Evolutionary conservation across 2,888 invertebrate genomes (phyloP).

Genomic region (Atethmia centrago): DNA sequence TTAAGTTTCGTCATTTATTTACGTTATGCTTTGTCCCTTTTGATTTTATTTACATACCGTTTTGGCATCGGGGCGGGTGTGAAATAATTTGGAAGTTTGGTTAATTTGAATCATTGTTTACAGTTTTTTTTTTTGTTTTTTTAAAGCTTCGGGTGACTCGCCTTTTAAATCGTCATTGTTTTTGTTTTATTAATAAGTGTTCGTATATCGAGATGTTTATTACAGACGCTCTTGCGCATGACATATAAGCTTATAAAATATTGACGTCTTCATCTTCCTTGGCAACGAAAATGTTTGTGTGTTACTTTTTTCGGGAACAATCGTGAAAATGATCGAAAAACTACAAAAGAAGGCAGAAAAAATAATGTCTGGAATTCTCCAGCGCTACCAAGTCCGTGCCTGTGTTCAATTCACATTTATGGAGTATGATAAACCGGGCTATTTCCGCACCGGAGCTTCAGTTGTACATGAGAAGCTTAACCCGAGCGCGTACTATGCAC

Average conservation of each 20-base stretch:
- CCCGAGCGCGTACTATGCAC: slow-evolving; percentile 57
- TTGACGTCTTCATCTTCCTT: slow-evolving; percentile 22
- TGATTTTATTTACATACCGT: slow-evolving; percentile 55
- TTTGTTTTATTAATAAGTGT: slow-evolving; percentile 24
- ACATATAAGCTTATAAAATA: slow-evolving; percentile 40
- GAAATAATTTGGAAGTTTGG: slow-evolving; percentile 20
- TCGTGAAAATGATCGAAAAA: slow-evolving; percentile 10
- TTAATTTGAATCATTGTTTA: slow-evolving; percentile 32
- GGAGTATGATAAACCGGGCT: slow-evolving; percentile 86
- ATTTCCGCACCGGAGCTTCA: slow-evolving; percentile 78
- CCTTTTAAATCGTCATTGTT: slow-evolving; percentile 29
- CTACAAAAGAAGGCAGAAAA: slow-evolving; percentile 1
- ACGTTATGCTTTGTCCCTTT: slow-evolving; percentile 54
- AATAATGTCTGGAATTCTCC: slow-evolving; percentile 77
- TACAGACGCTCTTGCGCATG: background rate
- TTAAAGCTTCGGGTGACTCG: background rate
- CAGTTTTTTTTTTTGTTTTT: slow-evolving; percentile 8
- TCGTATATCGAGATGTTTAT: slow-evolving; percentile 5
- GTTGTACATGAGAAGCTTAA: slow-evolving; percentile 56
- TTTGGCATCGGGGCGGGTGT: slow-evolving; percentile 43
- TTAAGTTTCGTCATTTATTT: slow-evolving; percentile 59
- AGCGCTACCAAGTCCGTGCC: slow-evolving; percentile 79
- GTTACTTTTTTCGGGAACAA: background rate
- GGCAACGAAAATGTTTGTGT: slow-evolving; percentile 21
- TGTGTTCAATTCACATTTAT: slow-evolving; percentile 79